These are phyloP conservation scores for Platyura marginata DNA, from an alignment of 1,140 invertebrate species.

Conservation along the genomic window DNA sequence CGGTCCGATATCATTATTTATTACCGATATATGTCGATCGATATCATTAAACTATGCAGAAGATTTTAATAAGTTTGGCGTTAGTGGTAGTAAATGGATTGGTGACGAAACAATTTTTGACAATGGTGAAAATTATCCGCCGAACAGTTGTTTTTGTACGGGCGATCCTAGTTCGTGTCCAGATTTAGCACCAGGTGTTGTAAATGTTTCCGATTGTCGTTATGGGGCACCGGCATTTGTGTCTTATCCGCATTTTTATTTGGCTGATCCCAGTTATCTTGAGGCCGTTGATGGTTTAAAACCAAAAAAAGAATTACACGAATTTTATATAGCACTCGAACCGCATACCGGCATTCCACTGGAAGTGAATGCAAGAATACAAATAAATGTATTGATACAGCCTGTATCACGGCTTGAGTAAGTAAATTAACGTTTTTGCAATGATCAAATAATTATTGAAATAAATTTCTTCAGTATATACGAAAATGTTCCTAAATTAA, in stretches of 20 bases:
- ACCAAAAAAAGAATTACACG: constrained; percentile 46
- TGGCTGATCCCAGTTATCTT: constrained; percentile 47
- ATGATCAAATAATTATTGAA: background rate
- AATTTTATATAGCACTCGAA: constrained; percentile 49
- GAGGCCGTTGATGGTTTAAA: constrained; percentile 45
- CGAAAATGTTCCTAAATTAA: constrained; percentile 28
- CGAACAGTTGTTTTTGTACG: constrained; percentile 33
- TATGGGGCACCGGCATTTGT: constrained; percentile 60
- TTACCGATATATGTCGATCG: constrained; percentile 49
- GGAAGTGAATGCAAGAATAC: constrained; percentile 41
- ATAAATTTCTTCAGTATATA: constrained; percentile 29
- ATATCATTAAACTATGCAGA: constrained; percentile 21
- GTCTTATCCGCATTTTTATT: constrained; percentile 73
- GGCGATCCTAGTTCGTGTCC: constrained; percentile 25
- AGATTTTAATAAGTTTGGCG: constrained; percentile 19
- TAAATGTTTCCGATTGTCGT: constrained; percentile 50
- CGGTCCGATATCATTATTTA: constrained; percentile 38
- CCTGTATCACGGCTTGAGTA: constrained; percentile 33
- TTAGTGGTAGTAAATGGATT: constrained; percentile 37
- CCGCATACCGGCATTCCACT: constrained; percentile 52
- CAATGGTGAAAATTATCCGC: constrained; percentile 43
- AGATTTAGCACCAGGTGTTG: constrained; percentile 26
- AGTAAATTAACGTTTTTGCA: constrained; percentile 13
- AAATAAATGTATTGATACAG: constrained; percentile 51
- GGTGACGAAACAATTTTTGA: constrained; percentile 40